Conservation (phyloP, 2,113 vertebrate species). For the Mesocricetus auratus region DNA sequence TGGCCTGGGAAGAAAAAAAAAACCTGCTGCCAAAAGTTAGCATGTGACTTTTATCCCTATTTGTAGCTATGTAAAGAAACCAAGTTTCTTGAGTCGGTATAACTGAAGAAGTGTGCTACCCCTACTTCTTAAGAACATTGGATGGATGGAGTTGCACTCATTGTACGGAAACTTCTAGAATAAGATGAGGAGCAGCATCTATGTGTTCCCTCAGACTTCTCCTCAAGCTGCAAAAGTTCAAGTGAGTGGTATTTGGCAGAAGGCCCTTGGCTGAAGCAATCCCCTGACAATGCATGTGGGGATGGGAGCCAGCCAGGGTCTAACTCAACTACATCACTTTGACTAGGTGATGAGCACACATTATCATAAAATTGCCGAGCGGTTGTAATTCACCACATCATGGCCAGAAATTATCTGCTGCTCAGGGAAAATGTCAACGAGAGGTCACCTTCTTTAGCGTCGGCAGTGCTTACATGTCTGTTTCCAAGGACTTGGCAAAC, state of each 20-base stretch:
- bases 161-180: background rate
- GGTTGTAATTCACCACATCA: background rate
- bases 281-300: background rate
- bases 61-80: background rate
- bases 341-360: constrained; percentile 63
- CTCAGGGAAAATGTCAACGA: constrained; percentile 31
- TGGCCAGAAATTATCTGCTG: background rate
- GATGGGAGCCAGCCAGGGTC: constrained; percentile 13
- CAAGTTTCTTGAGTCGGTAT: background rate
- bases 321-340: background rate
- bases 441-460: background rate
- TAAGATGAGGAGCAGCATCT: background rate
- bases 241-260: constrained; percentile 50
- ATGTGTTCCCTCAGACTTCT: background rate
- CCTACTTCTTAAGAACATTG: background rate
- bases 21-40: background rate
- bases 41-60: background rate
- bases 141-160: background rate
- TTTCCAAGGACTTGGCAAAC: background rate
- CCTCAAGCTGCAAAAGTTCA: constrained; percentile 18
- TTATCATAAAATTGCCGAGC: constrained; percentile 21
- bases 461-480: background rate
- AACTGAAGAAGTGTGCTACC: background rate
- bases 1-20: background rate
- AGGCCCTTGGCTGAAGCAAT: constrained; percentile 46